These are phyloP conservation scores for Moxostoma hubbsi DNA, from an alignment of 2,797 vertebrate genomes.

Conservation along the genomic window DNA sequence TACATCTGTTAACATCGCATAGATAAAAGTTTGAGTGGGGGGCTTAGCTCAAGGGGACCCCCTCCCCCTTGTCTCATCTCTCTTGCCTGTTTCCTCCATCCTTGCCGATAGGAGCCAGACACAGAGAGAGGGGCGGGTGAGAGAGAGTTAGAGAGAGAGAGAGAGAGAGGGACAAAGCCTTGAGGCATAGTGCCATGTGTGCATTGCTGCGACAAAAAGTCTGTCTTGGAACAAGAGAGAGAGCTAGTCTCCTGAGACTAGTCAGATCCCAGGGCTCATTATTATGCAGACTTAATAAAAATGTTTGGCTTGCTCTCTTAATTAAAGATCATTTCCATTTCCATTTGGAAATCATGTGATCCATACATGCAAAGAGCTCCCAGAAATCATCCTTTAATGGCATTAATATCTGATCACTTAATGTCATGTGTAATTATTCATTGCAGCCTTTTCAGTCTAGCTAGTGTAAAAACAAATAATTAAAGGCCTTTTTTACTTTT, in stretches of 20 bases:
- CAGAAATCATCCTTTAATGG: constrained; percentile 53
- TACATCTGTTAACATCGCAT: constrained; percentile 66
- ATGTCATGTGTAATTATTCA: constrained; percentile 54
- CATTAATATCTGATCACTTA: constrained; percentile 53
- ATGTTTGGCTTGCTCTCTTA: constrained; percentile 68
- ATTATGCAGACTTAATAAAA: constrained; percentile 65
- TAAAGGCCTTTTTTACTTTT: constrained; percentile 2
- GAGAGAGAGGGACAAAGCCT: constrained; percentile 47
- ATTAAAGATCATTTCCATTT: constrained; percentile 67
- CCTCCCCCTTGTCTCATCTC: constrained; percentile 24
- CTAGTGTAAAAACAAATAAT: constrained; percentile 35
- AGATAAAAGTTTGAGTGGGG: constrained; percentile 56
- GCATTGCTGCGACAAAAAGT: constrained; percentile 41
- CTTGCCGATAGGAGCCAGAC: constrained; percentile 45
- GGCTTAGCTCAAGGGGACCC: constrained; percentile 49
- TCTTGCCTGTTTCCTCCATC: constrained; percentile 28
- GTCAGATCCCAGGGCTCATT: constrained; percentile 62
- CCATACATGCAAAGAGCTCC: constrained; percentile 49
- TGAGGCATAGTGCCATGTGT: constrained; percentile 63
- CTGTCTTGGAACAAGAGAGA: constrained; percentile 46
- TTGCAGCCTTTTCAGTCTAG: constrained; percentile 25
- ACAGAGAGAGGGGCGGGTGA: constrained; percentile 20
- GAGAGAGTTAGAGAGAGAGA: constrained; percentile 23
- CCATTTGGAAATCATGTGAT: constrained; percentile 57
- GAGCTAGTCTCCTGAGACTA: constrained; percentile 57